phyloP scores from a whole-genome alignment of 2,113 vertebrate species.

The Clarias batrachus region DNA sequence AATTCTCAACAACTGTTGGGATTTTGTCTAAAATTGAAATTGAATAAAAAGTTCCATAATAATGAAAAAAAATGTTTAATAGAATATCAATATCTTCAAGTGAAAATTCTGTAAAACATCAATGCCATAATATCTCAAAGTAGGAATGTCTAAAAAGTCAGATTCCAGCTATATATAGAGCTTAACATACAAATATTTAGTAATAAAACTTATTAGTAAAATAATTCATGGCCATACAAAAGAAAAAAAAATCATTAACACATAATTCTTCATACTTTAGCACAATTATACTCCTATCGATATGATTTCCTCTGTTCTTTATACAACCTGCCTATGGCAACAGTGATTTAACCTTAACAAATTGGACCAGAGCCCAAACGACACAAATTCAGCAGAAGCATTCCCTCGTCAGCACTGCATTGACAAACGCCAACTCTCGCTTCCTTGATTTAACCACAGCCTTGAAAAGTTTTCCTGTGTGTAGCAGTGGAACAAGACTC shows the following conservation, averaged over 20 bases:
- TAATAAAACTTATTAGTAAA: neutral
- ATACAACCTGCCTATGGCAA: neutral
- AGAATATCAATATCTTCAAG: no score
- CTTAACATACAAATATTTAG: neutral
- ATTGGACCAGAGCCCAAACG: conserved; percentile 10
- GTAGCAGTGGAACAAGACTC: conserved; percentile 56
- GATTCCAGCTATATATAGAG: no score
- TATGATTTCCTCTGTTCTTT: neutral
- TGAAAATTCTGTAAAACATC: no score
- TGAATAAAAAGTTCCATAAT: no score
- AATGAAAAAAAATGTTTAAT: no score
- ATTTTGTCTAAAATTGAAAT: no score
- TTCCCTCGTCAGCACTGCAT: conserved; percentile 37
- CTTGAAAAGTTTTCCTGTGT: conserved; percentile 63
- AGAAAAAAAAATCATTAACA: no score
- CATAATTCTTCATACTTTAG: neutral
- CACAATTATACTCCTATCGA: neutral
- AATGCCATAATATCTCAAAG: no score
- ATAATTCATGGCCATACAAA: neutral
- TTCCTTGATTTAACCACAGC: conserved; percentile 68
- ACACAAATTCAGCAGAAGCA: conserved; percentile 39
- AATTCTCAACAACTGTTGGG: no score
- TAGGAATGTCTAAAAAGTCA: no score
- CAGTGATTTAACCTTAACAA: neutral
- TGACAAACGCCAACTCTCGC: conserved; percentile 55